Conservation (phyloP, 2,797 vertebrate genomes). For the Falco naumanni region DNA sequence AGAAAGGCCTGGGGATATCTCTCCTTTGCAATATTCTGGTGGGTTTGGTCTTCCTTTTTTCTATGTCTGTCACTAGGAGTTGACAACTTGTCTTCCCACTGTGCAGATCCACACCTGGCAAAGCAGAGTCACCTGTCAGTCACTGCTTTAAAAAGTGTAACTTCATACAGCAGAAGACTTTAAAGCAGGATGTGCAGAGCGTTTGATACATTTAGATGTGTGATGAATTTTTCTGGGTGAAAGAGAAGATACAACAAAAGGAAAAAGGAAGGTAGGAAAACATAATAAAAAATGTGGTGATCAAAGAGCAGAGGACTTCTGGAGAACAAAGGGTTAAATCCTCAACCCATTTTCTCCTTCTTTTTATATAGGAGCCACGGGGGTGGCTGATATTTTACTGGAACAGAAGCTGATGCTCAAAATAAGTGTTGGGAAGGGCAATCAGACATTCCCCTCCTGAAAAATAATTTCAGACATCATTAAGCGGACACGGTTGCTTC, state of each 20-base stretch:
- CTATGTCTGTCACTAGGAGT: background rate
- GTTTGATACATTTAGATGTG: background rate
- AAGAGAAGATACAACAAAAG: background rate
- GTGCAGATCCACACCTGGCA: background rate
- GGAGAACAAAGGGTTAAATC: background rate
- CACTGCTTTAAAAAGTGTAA: background rate
- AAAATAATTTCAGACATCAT: slow-evolving; percentile 31
- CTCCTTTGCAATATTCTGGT: background rate
- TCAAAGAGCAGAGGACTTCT: background rate
- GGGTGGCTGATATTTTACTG: background rate
- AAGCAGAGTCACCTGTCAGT: slow-evolving; percentile 16
- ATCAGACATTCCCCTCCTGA: background rate
- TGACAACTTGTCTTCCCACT: background rate
- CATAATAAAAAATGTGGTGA: background rate
- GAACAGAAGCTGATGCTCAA: slow-evolving; percentile 26
- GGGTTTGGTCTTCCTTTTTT: background rate
- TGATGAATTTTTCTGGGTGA: background rate
- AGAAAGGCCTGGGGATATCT: background rate
- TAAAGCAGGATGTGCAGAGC: background rate
- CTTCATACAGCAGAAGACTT: slow-evolving; percentile 3
- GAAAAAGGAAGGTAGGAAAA: background rate
- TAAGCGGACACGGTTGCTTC: background rate
- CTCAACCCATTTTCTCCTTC: background rate
- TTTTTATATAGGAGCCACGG: background rate
- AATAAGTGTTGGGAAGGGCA: slow-evolving; percentile 7